Conservation (phyloP, 2,113 vertebrate genomes). For the Corapipo altera region DNA sequence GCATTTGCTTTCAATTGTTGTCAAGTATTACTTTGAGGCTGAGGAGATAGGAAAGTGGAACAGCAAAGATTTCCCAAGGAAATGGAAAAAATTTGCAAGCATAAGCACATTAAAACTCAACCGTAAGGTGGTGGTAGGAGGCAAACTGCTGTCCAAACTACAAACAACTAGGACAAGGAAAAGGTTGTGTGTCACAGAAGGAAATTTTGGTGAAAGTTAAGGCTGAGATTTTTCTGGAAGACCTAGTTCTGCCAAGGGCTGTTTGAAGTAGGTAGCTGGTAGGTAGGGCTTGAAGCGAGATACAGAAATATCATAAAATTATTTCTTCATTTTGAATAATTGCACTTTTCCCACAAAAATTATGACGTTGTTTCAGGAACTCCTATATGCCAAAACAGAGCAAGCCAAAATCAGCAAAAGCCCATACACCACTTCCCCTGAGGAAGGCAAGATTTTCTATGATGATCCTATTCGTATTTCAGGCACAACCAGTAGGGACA, state of each 20-base stretch:
- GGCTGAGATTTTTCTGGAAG: neutral
- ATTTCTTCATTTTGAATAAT: neutral
- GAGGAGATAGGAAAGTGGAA: neutral
- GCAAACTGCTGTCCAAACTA: neutral
- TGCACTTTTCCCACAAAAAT: neutral
- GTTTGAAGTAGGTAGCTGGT: neutral
- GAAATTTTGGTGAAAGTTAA: neutral
- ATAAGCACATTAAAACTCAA: neutral
- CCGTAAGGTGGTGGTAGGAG: neutral
- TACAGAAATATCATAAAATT: neutral
- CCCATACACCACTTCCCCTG: rapidly evolving
- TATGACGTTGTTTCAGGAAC: neutral
- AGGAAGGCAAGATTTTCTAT: neutral
- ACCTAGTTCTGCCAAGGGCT: neutral
- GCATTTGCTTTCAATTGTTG: neutral
- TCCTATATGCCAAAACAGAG: neutral
- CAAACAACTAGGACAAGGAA: neutral
- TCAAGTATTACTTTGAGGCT: neutral
- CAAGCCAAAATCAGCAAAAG: neutral
- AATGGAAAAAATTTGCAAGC: neutral
- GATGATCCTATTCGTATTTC: neutral
- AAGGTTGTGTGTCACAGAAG: neutral
- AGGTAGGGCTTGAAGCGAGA: neutral
- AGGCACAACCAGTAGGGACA: neutral
- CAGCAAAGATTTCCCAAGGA: neutral